phyloP scores from a whole-genome alignment of 92 coral and sea anemone genomes.

The Palythoa grandis region DNA sequence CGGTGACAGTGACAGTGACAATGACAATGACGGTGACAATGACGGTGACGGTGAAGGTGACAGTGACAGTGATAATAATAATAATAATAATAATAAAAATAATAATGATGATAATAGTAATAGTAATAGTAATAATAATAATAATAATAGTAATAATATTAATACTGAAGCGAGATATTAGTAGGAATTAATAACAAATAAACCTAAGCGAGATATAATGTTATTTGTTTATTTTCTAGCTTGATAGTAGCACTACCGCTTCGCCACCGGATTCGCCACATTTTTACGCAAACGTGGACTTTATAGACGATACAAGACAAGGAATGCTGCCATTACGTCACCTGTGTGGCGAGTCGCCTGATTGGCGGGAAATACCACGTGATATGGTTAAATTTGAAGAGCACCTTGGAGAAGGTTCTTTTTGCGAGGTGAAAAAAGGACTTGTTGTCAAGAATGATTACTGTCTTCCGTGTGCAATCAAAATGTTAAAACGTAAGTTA shows the following conservation, averaged over 20 bases:
- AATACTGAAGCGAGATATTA: background rate
- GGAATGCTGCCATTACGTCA: background rate
- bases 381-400: slow-evolving; percentile 21
- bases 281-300: slow-evolving; percentile 18
- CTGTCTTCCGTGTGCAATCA: slow-evolving; percentile 33
- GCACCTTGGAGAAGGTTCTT: slow-evolving; percentile 29
- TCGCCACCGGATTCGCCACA: background rate
- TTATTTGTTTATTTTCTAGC: background rate
- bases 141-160: background rate
- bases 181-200: background rate
- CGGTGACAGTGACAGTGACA: too few relatives aligned
- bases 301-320: background rate
- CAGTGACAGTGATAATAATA: too few relatives aligned
- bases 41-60: too few relatives aligned
- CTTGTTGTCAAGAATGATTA: background rate
- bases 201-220: background rate
- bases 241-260: background rate
- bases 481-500: slow-evolving; percentile 39
- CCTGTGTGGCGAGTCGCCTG: background rate
- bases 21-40: too few relatives aligned
- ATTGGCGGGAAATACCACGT: slow-evolving; percentile 40
- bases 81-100: too few relatives aligned
- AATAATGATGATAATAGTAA: too few relatives aligned
- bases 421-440: slow-evolving; percentile 12
- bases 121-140: too few relatives aligned